A percentile compares a stretch with the other conserved stretches of the same genome.
These are phyloP conservation scores for Lophius americanus DNA, from an alignment of 2,797 vertebrate species.

Conservation along the genomic window DNA sequence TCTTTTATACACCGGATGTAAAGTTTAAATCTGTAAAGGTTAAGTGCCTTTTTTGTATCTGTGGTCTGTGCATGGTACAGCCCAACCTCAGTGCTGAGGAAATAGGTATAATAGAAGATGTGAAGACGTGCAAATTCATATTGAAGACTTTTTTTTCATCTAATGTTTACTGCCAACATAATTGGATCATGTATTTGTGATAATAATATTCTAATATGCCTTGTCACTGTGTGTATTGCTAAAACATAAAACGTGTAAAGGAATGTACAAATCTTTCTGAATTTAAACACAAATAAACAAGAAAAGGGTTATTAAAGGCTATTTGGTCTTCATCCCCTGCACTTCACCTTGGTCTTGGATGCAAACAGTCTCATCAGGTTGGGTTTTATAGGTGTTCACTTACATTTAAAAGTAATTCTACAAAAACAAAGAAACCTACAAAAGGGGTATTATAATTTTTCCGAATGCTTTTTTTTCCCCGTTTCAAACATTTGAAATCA, in stretches of 20 bases:
- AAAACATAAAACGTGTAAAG: not conserved
- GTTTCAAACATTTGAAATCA: too few relatives aligned
- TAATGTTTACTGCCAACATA: not conserved
- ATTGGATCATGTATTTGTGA: not conserved
- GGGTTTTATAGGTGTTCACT: too few relatives aligned
- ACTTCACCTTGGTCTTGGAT: too few relatives aligned
- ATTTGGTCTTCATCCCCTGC: too few relatives aligned
- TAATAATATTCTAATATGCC: not conserved
- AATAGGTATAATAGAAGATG: not conserved
- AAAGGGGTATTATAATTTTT: too few relatives aligned
- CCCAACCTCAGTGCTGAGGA: not conserved
- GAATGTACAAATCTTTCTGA: not conserved
- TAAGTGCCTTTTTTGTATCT: not conserved
- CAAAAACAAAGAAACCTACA: too few relatives aligned
- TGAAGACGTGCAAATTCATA: not conserved
- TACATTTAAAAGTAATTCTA: too few relatives aligned
- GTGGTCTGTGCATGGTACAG: not conserved
- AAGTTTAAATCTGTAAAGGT: not conserved
- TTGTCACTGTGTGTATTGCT: not conserved
- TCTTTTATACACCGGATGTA: slow-evolving; percentile 5
- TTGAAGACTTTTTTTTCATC: not conserved
- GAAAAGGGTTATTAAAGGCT: too few relatives aligned
- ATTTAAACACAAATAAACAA: not conserved
- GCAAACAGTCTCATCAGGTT: too few relatives aligned
- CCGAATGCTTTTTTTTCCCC: too few relatives aligned